Base-by-base conservation (phyloP, 2,888 invertebrate species). In the Parnassius glacialis region DNA sequence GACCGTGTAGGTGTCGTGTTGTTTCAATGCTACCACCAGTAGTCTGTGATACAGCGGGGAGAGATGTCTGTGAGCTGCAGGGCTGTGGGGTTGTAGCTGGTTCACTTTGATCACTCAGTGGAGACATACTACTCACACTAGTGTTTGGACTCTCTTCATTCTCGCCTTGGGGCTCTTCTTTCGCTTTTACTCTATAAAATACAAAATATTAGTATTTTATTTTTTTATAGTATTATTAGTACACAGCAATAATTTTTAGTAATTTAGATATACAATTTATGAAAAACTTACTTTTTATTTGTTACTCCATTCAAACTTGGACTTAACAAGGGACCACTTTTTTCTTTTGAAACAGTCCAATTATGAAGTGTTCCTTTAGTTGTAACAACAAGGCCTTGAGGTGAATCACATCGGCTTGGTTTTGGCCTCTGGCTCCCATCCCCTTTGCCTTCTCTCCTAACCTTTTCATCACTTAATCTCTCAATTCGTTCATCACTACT, bases 1-100 rank as follows among this genome's bases (percentile, higher is more conserved):
- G 92, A 66, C 94, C 93, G 67, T 94, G 92, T 68, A 97, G 85
- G 68, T 95, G 94, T 7, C 92, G 93, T 64, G 94, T 90, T 2
- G 86, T 79, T 25, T 85, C 85, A 10, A 76, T 68, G 13, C 69
- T 67, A 16, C 69, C 68, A 16, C 44, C 45, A 9, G 25, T 25
- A 41, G 47, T 66, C 66, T 54, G 60, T n/a, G 44, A 41, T 12
- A 62, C 52, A 56, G 67, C 65, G 48, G 57, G 48, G 58, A 63
- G 69, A 62, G 81, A 50, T 9, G 51, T 12, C 41, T 54, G 45
- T 10, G 41, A 3, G 13, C 43, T 55, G 12, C 3, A 20, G 3
- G 45, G 10, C 75, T 80, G 84, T 81, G 25, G 81, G 75, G 5
- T 79, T 12, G 65, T 77, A 2, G 83, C 65, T 1, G 69, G 67